These are phyloP conservation scores for Pterostichus niger DNA, from an alignment of 2,888 invertebrate genomes.

Conservation along the genomic window DNA sequence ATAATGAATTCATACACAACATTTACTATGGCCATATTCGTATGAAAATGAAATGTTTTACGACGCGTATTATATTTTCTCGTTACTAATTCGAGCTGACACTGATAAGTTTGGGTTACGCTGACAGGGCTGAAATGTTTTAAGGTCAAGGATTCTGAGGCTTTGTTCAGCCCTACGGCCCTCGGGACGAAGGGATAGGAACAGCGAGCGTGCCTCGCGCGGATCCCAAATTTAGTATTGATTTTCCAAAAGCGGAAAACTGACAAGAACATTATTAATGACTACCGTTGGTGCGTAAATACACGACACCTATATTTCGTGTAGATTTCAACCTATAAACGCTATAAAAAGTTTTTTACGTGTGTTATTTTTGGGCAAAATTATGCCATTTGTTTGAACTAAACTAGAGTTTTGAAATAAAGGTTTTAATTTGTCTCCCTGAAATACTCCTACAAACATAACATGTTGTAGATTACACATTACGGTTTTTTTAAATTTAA, in stretches of 20 bases:
- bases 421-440: too few relatives aligned
- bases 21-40: too few relatives aligned
- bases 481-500: too few relatives aligned
- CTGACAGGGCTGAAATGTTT: conserved; percentile 60
- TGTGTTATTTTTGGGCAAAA: too few relatives aligned
- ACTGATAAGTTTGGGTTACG: conserved; percentile 51
- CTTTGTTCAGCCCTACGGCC: conserved; percentile 43
- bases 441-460: too few relatives aligned
- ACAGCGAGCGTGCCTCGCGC: neutral
- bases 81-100: conserved; percentile 49
- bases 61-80: neutral
- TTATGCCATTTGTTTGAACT: too few relatives aligned
- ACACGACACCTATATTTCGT: conserved; percentile 29
- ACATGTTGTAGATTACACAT: too few relatives aligned
- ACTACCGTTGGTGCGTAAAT: conserved; percentile 53
- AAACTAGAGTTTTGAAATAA: too few relatives aligned
- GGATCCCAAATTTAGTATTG: conserved; percentile 60
- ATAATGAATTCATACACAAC: too few relatives aligned
- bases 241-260: conserved; percentile 61
- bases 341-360: neutral
- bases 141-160: conserved; percentile 65
- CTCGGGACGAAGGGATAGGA: neutral
- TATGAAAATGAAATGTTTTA: too few relatives aligned
- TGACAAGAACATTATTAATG: conserved; percentile 63
- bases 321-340: conserved; percentile 46